Evolutionary conservation across 2,113 vertebrate genomes (phyloP).

Genomic region (Calidris pygmaea): DNA sequence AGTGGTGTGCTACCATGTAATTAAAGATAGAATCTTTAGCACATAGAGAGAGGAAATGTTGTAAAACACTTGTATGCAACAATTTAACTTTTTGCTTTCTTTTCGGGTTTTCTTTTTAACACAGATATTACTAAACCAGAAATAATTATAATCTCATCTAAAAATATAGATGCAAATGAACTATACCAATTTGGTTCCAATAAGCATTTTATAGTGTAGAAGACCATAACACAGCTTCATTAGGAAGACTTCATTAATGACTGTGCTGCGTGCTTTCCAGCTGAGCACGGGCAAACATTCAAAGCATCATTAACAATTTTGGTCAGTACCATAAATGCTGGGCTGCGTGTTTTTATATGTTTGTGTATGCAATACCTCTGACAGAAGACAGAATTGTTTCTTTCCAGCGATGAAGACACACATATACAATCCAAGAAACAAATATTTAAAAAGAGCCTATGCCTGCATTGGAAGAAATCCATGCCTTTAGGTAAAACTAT

Average conservation of each 20-base stretch:
- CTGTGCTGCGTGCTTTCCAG: background rate
- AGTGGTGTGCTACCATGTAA: background rate
- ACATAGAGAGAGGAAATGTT: background rate
- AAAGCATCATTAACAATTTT: background rate
- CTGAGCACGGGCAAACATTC: background rate
- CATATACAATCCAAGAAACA: background rate
- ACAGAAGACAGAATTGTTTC: background rate
- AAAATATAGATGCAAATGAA: background rate
- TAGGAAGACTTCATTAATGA: slow-evolving; percentile 1
- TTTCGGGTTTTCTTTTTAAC: background rate
- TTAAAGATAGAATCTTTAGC: background rate
- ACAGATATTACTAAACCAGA: background rate
- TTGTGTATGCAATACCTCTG: background rate
- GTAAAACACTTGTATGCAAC: background rate
- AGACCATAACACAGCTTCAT: background rate
- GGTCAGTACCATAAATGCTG: background rate
- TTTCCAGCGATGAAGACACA: background rate
- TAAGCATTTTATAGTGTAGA: background rate
- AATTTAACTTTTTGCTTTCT: background rate
- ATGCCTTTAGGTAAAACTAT: slow-evolving; percentile 21
- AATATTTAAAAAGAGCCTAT: background rate
- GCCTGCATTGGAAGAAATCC: slow-evolving; percentile 16
- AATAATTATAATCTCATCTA: background rate
- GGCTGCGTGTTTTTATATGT: background rate
- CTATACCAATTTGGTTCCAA: background rate